Evolutionary conservation across 64 coral and sea anemone species (phyloP), one percentile per base, ranked within the genome.

Genomic region (Porites lutea): DNA sequence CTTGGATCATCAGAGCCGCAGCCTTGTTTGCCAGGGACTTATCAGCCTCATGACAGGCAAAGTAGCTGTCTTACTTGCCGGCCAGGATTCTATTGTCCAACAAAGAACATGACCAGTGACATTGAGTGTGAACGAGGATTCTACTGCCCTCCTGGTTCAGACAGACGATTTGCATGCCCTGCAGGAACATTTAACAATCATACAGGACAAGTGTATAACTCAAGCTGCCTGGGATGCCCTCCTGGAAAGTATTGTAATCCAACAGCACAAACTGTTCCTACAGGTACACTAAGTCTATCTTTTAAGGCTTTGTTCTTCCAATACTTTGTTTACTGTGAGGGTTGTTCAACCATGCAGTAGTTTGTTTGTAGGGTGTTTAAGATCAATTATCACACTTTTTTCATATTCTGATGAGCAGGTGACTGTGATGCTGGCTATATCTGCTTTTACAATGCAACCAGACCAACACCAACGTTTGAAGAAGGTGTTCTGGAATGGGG

Each of bases 131-230:
- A 89, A 46, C 71, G 54, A 44, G 97, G 97, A 3, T 99, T 91
- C 77, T 99, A 99, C 60, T 99, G 97, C 19, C 97, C 97, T 72
- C 89, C 87, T 13, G 97, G 97, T 16, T 96, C 94, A 81, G 94
- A 99, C 59, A 96, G 89, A 92, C 90, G 65, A 27, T 89, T 89
- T 59, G 97, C 94, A 20, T 99, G 97, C 57, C 94, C 94, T 47
- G 94, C 93, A 77, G 97, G 97, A 65, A 99, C 88, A 14, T 99
- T 84, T 74, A 99, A 95, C 65, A 99, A 96, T 82, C 91, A 99
- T 59, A 92, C 97, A 52, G 27, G 65, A 71, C 59, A 93, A 48
- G 90, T 65, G 52, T 93, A 88, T 23, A 99, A 99, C 90, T 90
- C 94, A 52, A 99, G 97, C 74, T 99, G 97, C 72, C 66, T 90